These are phyloP conservation scores for Penelope pileata DNA, from an alignment of 2,113 vertebrate genomes.

Conservation along the genomic window DNA sequence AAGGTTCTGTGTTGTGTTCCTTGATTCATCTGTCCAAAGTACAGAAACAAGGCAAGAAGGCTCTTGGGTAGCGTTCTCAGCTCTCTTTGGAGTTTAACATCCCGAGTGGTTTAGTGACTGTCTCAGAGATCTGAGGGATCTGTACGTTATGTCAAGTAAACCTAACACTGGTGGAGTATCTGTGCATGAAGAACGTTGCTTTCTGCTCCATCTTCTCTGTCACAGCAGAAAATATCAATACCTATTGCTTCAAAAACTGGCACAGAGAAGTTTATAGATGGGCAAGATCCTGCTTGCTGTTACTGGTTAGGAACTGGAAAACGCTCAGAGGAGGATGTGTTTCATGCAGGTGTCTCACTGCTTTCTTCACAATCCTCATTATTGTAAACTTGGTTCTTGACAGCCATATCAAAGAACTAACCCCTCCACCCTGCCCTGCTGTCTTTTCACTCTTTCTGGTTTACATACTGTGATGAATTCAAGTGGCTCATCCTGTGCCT, in stretches of 20 bases:
- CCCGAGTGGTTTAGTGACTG: not conserved
- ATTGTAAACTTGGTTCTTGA: not conserved
- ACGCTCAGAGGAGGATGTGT: not conserved
- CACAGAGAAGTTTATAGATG: not conserved
- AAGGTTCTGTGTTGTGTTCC: not conserved
- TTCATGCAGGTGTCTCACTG: not conserved
- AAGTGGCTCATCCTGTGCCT: not conserved
- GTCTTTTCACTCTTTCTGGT: not conserved
- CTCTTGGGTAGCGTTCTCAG: not conserved
- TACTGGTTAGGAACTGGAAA: not conserved
- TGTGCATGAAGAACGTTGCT: not conserved
- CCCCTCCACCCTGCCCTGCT: fast-evolving
- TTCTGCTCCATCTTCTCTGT: not conserved
- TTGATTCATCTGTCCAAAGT: not conserved
- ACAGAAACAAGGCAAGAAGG: not conserved
- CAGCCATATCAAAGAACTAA: not conserved
- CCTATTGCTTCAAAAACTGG: not conserved
- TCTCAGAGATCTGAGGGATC: not conserved
- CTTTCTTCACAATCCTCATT: not conserved
- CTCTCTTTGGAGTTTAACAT: not conserved
- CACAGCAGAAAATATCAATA: not conserved
- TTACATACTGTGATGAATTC: not conserved
- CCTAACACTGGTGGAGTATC: not conserved
- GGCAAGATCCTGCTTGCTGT: not conserved
- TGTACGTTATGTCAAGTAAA: not conserved